Evolutionary conservation across 2,888 invertebrate genomes (phyloP), one percentile per base, ranked within the genome.

Genomic region (Stegophylla sp.): DNA sequence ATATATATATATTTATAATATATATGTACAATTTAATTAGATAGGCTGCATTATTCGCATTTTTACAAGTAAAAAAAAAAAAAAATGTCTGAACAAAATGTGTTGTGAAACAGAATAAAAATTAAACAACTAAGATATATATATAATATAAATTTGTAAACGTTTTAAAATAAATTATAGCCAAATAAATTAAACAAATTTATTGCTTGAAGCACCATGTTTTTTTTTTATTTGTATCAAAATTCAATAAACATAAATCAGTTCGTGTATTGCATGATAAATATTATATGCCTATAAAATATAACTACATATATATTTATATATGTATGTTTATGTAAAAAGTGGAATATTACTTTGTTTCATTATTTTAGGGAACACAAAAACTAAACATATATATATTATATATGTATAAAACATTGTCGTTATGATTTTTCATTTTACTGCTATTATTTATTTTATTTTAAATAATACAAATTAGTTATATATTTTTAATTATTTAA

Each of bases 171-270:
- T 79, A 79, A 71, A 79, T 69, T 79, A 79, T 79, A 79, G 79
- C 79, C 79, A 79, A 79, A 79, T 71, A 79, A 79, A 79, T 79
- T 79, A 71, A 79, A 79, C 71, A 79, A 79, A 79, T 79, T 79
- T 71, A 79, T 71, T 79, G 79, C 79, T 79, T 79, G 79, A 77
- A 79, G 17, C 23, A 63, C 51, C 23, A 41, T 53, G 51, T 20
- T 20, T 45, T 26, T 72, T 72, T 63, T 51, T 75, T 56, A 41
- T 56, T 56, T 45, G 15, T 67, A 48, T 71, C 51, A 41, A 56
- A 45, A 3, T 48, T 61, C 28, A 34, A 48, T 34, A 74, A 74
- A 26, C 9, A 41, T 53, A 41, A 13, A 56, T 41, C 34, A 71
- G 7, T 41, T 71, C n/a, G 3, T 41, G 53, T 41, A 71, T 71